Base-by-base conservation (phyloP, 2,797 vertebrate species). In the Aphelocoma californica region DNA sequence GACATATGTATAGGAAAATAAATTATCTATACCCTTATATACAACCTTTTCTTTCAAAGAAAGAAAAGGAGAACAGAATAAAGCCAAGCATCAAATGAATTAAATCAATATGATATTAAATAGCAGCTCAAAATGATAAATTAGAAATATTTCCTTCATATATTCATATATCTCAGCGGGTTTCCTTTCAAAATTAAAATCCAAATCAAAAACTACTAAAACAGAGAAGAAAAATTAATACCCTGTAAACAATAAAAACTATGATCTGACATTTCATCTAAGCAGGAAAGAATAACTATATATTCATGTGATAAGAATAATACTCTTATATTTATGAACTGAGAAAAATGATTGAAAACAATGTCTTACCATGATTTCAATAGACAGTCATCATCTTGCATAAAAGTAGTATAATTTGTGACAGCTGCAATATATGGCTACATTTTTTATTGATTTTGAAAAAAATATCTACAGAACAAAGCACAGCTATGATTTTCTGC, bases 171-270 rank as follows among this genome's bases (percentile, higher is more conserved):
- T 71, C 53, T 86, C 48, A 24, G 56, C 64, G 21, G 12, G 25
- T 74, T 95, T 91, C 38, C 38, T 89, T 82, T 94, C 42, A 82
- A 89, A 95, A 87, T 87, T 87, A 42, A 81, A 80, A 40, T 14
- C n/a, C 29, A 81, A 85, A 84, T 71, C 3, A 78, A 94, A 79
- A 61, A 0, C 6, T 18, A 54, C 29, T 81, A 65, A 87, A 94
- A 88, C 21, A 70, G 11, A 93, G 45, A 69, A 93, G 64, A 93
- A 92, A 95, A 88, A 90, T 56, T 0, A 79, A 61, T 87, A 64
- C 7, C 29, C 73, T 87, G 21, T 1, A 10, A 70, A 67, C 31
- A 90, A 53, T 70, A 93, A 87, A 91, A 95, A 18, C 17, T 34
- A 9, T 74, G 57, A 77, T 82, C 40, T 92, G 78, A 84, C 47